Evolutionary conservation across 2,113 vertebrate genomes (phyloP), one percentile per base, ranked within the genome.

Genomic region (Macquaria australasica): DNA sequence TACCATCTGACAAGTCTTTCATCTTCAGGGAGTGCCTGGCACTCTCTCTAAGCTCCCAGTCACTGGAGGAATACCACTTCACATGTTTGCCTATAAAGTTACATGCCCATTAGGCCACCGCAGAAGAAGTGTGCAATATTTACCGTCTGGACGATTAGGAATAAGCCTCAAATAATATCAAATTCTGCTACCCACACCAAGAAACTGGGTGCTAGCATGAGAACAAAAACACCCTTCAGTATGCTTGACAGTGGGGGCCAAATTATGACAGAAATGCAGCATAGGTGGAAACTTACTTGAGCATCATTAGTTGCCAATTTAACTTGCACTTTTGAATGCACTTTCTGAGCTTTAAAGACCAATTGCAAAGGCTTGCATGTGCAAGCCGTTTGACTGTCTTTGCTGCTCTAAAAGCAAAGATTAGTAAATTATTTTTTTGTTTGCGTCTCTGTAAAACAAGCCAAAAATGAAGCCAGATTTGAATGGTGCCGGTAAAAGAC

Each of bases 71-170:
- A 93, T 88, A 94, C 92, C 88, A 89, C 92, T 95, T 95, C 92
- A 93, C 89, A 92, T 90, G 90, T 94, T 94, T 92, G 92, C 94
- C 93, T 95, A 91, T 94, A 93, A 95, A 93, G 94, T 95, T 96
- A 93, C 93, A 94, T 87, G 83, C 87, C 88, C 87, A 94, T 93
- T 94, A 92, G 89, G 83, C 85, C 91, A 86, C 93, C 93, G 90
- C 94, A 93, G 91, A 89, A 94, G 91, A 89, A 94, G 82, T 91
- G 90, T 89, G 87, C 90, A 94, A 92, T 87, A 92, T 94, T 93
- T 92, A 92, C 90, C 86, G 93, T 93, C 94, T 93, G 89, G 93
- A 86, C 92, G 87, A 92, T 95, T 94, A 94, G 77, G 88, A 88
- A 69, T 91, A 93, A 94, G 87, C 90, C 90, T 90, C 83, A 85